Conservation (phyloP, 2,888 invertebrate genomes). For the Boloria euphrosyne region DNA sequence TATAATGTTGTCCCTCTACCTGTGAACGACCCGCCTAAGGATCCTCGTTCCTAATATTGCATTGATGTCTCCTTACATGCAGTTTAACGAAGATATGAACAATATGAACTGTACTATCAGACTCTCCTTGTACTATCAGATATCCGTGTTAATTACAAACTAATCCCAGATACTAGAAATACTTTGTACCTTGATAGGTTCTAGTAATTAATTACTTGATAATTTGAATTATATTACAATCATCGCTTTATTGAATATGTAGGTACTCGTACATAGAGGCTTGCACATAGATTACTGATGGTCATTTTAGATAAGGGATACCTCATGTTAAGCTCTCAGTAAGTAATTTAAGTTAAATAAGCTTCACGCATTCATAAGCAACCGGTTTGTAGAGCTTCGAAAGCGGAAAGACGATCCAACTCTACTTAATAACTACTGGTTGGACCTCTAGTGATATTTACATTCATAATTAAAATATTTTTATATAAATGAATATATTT, state of each 20-base stretch:
- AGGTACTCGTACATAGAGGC: conserved; percentile 7
- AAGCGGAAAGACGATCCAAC: neutral
- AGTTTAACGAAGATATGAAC: no score
- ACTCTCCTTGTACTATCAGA: no score
- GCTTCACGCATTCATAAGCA: neutral
- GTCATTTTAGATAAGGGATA: conserved; percentile 8
- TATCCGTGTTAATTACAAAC: no score
- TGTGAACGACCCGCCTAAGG: no score
- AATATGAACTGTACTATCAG: no score
- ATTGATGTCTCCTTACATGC: no score
- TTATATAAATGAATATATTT: no score
- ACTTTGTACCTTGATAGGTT: no score
- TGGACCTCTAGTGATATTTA: neutral
- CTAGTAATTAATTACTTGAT: no score
- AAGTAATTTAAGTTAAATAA: conserved; percentile 5
- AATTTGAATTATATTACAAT: neutral
- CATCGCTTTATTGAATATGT: neutral
- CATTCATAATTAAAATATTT: neutral
- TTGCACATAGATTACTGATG: neutral
- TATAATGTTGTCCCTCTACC: conserved; percentile 1
- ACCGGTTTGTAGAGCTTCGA: conserved; percentile 15
- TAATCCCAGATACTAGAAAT: no score
- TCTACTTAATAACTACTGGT: neutral
- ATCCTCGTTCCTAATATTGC: no score
- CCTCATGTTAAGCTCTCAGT: conserved; percentile 4